Percentiles rank a stretch among this genome's conserved stretches.
Conservation (phyloP, 2,888 invertebrate genomes). For the Augiades crinisus region DNA sequence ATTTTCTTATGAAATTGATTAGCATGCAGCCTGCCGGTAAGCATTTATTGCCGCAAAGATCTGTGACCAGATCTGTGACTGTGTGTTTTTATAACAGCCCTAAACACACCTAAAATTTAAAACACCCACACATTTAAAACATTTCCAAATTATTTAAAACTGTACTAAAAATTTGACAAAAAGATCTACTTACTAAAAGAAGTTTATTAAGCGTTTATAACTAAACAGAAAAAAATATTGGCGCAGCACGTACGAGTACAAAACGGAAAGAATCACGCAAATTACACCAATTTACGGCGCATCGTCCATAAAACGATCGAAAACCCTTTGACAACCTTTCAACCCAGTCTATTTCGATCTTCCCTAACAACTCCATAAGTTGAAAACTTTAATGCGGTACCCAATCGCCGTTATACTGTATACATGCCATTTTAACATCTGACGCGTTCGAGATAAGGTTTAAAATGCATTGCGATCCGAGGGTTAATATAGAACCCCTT, state of each 20-base stretch:
- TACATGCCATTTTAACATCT: not conserved
- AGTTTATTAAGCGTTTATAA: no score
- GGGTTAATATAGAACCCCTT: constrained; percentile 12
- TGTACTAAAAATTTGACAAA: no score
- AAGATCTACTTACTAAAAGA: no score
- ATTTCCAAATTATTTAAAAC: no score
- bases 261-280: constrained; percentile 5
- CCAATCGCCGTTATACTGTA: not conserved
- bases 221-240: no score
- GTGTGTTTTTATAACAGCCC: no score
- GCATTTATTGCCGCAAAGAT: no score
- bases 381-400: constrained; percentile 30
- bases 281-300: constrained; percentile 12
- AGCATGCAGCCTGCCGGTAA: no score
- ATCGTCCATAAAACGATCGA: constrained; percentile 11
- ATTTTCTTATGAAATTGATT: no score
- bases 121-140: no score
- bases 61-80: no score
- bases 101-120: no score
- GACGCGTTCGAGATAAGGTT: constrained; percentile 4
- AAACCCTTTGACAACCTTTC: constrained; percentile 22
- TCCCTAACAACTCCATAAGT: constrained; percentile 26
- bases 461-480: not conserved
- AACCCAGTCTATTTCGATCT: constrained; percentile 10
- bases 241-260: not conserved